Base-by-base conservation (phyloP, 1,140 invertebrate genomes). In the Zaprionus africanus region DNA sequence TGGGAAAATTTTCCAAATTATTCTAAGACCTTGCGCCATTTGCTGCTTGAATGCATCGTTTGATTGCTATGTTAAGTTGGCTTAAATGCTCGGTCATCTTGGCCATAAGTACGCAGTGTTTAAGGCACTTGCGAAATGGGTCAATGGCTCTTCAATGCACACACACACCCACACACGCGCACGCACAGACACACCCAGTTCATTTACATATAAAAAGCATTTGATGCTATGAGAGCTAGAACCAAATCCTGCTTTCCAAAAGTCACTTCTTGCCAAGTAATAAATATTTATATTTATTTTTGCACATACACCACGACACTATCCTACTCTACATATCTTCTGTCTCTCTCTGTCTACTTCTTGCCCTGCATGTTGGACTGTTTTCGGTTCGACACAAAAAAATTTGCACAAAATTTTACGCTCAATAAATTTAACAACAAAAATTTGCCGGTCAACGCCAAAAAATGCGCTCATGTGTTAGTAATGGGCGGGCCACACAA, bases 241-340 rank as follows among this genome's bases (percentile, higher is more conserved):
- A 69, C 13, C 34, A 31, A 31, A 57, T 46, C 22, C 60, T 57
- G 60, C 68, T 62, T 28, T 36, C 60, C 56, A 60, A 65, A 72
- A 63, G 57, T 78, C 61, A 64, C 70, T 75, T 69, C 72, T 64
- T 58, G 67, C 62, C 22, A 67, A 75, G 84, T 82, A 79, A 85
- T 88, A 88, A 88, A 88, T 88, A 88, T 88, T 88, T 88, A 90
- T 88, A 84, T 88, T 88, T 90, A 85, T 85, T 88, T 88, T 77
- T 72, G 81, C 84, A 72, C 76, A 86, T 53, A 69, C 64, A 73
- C 41, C 66, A 66, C 73, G n/a, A 38, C 22, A 26, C 62, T 58
- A 38, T 38, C 12, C 41, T 12, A 15, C 24, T 66, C 43, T 15
- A 15, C 28, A 22, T 28, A 1, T 38, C 41, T 13, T 59, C 12